Evolutionary conservation across 2,113 vertebrate genomes (phyloP).

Genomic region (Aythya baeri): DNA sequence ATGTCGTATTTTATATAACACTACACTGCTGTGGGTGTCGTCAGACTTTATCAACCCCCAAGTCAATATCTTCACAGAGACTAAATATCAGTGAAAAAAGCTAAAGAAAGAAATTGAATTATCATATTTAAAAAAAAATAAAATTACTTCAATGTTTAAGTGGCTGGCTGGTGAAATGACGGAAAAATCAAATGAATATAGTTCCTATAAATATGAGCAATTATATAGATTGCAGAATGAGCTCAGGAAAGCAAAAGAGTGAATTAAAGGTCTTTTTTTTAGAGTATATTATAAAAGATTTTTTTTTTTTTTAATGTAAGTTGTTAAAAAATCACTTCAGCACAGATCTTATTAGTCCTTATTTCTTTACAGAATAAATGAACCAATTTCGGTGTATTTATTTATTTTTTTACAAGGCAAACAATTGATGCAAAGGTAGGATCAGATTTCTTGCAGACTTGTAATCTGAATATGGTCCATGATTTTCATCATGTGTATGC

Average conservation of each 20-base stretch:
- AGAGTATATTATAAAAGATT: neutral
- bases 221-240: neutral
- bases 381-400: rapidly evolving
- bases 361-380: neutral
- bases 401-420: neutral
- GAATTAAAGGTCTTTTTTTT: neutral
- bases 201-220: neutral
- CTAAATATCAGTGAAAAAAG: neutral
- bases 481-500: neutral
- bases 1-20: neutral
- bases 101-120: neutral
- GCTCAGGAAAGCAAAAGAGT: neutral
- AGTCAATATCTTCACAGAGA: neutral
- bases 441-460: neutral
- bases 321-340: neutral
- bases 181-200: neutral
- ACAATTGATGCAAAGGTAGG: neutral
- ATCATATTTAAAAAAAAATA: neutral
- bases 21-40: neutral
- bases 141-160: neutral
- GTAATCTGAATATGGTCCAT: neutral
- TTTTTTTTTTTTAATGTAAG: neutral
- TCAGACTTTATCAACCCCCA: neutral
- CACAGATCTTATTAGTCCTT: neutral
- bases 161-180: neutral